Conservation (phyloP, 2,797 vertebrate genomes). For the Oophaga sylvatica region DNA sequence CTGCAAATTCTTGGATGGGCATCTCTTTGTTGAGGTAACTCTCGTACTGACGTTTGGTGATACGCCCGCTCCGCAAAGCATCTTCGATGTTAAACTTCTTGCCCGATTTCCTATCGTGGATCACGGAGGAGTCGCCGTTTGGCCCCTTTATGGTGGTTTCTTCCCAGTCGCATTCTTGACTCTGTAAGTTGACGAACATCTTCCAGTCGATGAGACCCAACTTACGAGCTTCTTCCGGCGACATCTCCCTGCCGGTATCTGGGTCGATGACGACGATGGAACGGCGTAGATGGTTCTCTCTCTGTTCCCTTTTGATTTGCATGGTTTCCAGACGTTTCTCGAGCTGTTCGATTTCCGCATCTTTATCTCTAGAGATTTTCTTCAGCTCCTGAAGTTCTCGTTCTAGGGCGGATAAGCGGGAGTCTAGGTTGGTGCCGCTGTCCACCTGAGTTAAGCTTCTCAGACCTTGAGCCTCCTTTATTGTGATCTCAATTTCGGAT, state of each 20-base stretch:
- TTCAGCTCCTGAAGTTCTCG: constrained; percentile 86
- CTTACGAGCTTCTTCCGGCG: constrained; percentile 90
- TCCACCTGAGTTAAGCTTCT: constrained; percentile 78
- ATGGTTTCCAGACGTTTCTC: constrained; percentile 85
- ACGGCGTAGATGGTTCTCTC: constrained; percentile 92
- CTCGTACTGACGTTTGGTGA: constrained; percentile 84
- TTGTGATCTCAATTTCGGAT: constrained; percentile 89
- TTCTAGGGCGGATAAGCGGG: constrained; percentile 85
- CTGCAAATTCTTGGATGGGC: constrained; percentile 93
- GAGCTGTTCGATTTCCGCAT: constrained; percentile 86
- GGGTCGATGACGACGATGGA: constrained; percentile 97
- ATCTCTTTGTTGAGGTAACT: constrained; percentile 93
- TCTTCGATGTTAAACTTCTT: constrained; percentile 94
- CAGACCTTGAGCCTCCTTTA: constrained; percentile 85
- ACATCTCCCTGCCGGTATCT: constrained; percentile 92
- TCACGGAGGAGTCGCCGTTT: constrained; percentile 87
- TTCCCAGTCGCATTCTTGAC: constrained; percentile 98
- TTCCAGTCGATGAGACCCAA: constrained; percentile 95
- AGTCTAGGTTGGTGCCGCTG: constrained; percentile 81
- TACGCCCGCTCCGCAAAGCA: constrained; percentile 82
- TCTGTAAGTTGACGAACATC: constrained; percentile 94
- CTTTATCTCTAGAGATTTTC: constrained; percentile 84
- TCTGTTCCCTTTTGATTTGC: constrained; percentile 89
- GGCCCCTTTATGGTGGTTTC: constrained; percentile 93
- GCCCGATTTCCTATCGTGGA: constrained; percentile 94